Evolutionary conservation across 2,888 invertebrate genomes (phyloP).

Genomic region (Cryptosula pallasiana): DNA sequence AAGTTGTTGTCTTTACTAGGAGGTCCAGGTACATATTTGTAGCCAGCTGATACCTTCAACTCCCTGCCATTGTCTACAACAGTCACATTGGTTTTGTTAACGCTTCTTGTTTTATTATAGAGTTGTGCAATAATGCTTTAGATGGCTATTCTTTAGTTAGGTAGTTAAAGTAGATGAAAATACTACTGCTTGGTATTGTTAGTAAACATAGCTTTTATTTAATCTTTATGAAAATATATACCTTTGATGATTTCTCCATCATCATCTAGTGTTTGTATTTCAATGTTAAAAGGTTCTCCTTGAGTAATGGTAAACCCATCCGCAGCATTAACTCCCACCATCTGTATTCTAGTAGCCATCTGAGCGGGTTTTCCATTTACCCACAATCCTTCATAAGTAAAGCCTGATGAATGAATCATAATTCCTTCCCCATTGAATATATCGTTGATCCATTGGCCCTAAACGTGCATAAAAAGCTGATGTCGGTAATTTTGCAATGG

Average conservation of each 20-base stretch:
- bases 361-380: slow-evolving; percentile 40
- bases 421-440: slow-evolving; percentile 45
- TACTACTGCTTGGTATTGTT: too few relatives aligned
- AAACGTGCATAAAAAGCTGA: too few relatives aligned
- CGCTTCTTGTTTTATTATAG: too few relatives aligned
- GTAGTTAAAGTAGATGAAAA: too few relatives aligned
- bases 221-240: too few relatives aligned
- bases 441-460: slow-evolving; percentile 50
- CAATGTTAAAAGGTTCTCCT: slow-evolving; percentile 39
- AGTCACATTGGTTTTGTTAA: too few relatives aligned
- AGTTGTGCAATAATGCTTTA: too few relatives aligned
- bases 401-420: slow-evolving; percentile 46
- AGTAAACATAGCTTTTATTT: too few relatives aligned
- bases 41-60: slow-evolving; percentile 43
- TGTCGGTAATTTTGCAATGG: too few relatives aligned
- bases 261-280: slow-evolving; percentile 40
- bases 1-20: slow-evolving; percentile 32
- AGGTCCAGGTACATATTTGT: slow-evolving; percentile 37
- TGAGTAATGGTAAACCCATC: slow-evolving; percentile 32
- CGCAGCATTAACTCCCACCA: slow-evolving; percentile 29
- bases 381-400: slow-evolving; percentile 47
- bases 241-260: slow-evolving; percentile 40
- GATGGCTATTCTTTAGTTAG: too few relatives aligned
- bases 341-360: slow-evolving; percentile 38
- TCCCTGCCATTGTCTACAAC: slow-evolving; percentile 36